Percentiles rank a stretch among this genome's conserved stretches.
These are phyloP conservation scores for Eudyptes chrysolophus DNA, from an alignment of 2,113 vertebrate genomes.

Conservation along the genomic window DNA sequence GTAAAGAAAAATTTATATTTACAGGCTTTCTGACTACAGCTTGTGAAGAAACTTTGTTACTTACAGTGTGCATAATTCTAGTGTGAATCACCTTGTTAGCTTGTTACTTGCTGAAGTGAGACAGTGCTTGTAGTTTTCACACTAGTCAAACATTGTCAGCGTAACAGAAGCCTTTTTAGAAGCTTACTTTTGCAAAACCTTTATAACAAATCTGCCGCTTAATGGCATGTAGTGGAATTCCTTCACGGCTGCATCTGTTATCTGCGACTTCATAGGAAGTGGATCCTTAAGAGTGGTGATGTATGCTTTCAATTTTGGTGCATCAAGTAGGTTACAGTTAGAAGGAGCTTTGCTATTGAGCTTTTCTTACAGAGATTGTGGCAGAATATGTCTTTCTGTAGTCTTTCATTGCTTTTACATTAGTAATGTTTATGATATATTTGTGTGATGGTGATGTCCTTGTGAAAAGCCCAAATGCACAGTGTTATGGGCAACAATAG, in stretches of 20 bases:
- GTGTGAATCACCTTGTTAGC: not conserved
- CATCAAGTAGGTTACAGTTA: not conserved
- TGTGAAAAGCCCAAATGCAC: not conserved
- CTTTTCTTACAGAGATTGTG: not conserved
- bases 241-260: not conserved
- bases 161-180: not conserved
- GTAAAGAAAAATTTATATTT: not conserved
- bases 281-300: not conserved
- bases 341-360: not conserved
- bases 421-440: not conserved
- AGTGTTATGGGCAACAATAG: not conserved
- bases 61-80: not conserved
- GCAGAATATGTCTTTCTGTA: not conserved
- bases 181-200: not conserved
- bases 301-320: not conserved
- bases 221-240: not conserved
- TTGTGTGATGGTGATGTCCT: not conserved
- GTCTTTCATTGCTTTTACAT: not conserved
- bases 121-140: not conserved
- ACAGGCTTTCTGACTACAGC: not conserved
- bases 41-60: not conserved
- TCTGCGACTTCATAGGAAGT: rapidly evolving
- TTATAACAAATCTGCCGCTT: not conserved
- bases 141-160: not conserved
- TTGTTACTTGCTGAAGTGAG: not conserved